These are phyloP conservation scores for Pachliopta kotzebuea DNA, from an alignment of 2,888 invertebrate species.

Conservation along the genomic window DNA sequence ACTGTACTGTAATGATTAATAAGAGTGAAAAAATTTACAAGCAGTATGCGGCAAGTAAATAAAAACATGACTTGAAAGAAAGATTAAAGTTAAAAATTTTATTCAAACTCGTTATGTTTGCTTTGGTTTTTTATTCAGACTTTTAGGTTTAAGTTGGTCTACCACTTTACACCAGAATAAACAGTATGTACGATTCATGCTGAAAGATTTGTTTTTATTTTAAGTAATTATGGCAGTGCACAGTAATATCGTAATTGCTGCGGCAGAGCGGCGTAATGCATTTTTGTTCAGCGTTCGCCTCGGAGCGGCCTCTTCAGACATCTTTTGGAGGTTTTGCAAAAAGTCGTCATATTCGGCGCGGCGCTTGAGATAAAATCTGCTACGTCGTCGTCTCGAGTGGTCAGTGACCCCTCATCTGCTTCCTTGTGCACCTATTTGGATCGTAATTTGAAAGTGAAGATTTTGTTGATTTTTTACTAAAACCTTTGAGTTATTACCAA, in stretches of 20 bases:
- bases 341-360: conserved; percentile 62
- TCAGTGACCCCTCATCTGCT: conserved; percentile 51
- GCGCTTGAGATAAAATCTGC: conserved; percentile 57
- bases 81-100: too few species aligned
- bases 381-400: conserved; percentile 56
- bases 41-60: background rate
- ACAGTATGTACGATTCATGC: background rate
- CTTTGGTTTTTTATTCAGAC: background rate
- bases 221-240: conserved; percentile 22
- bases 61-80: too few species aligned
- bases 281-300: conserved; percentile 58
- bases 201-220: conserved; percentile 22
- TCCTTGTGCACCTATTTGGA: conserved; percentile 8
- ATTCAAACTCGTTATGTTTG: background rate
- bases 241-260: conserved; percentile 35
- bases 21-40: background rate
- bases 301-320: conserved; percentile 62
- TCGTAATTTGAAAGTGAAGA: conserved; percentile 1
- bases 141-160: background rate
- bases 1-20: background rate
- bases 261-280: conserved; percentile 47
- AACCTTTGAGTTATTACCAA: background rate
- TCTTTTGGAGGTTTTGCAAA: conserved; percentile 60
- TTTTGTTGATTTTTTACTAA: background rate
- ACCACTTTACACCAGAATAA: background rate